Conservation (phyloP, 2,888 invertebrate genomes). For the Oligia fasciuncula region DNA sequence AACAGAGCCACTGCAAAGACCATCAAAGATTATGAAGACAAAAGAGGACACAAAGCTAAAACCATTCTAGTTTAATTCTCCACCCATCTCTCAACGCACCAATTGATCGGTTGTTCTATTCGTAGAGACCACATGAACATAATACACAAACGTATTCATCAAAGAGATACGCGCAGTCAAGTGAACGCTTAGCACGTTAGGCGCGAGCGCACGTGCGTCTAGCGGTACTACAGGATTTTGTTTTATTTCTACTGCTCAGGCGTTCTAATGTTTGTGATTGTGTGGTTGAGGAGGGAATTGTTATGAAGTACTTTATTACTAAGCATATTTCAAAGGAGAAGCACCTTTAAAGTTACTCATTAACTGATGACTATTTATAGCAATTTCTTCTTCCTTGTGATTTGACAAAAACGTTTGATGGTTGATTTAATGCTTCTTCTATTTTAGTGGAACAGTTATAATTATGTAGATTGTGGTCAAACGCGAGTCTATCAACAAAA, state of each 20-base stretch:
- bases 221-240: slow-evolving; percentile 52
- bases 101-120: slow-evolving; percentile 48
- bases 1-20: not conserved
- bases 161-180: slow-evolving; percentile 56
- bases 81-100: slow-evolving; percentile 19
- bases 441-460: not conserved
- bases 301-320: slow-evolving; percentile 2
- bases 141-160: slow-evolving; percentile 57
- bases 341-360: not conserved
- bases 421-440: not conserved
- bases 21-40: not conserved
- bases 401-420: not conserved
- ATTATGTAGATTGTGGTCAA: not conserved
- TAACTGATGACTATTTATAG: not conserved
- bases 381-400: not conserved
- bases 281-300: not conserved
- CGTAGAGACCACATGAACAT: slow-evolving; percentile 42
- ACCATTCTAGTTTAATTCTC: slow-evolving; percentile 14
- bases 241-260: slow-evolving; percentile 50
- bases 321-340: not conserved
- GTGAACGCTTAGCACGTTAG: slow-evolving; percentile 54
- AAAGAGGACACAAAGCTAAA: slow-evolving; percentile 11
- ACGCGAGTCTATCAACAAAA: not conserved
- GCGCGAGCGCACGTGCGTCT: slow-evolving; percentile 58
- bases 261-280: slow-evolving; percentile 19